phyloP scores from a whole-genome alignment of 2,888 invertebrate genomes.

The Elmis aenea region DNA sequence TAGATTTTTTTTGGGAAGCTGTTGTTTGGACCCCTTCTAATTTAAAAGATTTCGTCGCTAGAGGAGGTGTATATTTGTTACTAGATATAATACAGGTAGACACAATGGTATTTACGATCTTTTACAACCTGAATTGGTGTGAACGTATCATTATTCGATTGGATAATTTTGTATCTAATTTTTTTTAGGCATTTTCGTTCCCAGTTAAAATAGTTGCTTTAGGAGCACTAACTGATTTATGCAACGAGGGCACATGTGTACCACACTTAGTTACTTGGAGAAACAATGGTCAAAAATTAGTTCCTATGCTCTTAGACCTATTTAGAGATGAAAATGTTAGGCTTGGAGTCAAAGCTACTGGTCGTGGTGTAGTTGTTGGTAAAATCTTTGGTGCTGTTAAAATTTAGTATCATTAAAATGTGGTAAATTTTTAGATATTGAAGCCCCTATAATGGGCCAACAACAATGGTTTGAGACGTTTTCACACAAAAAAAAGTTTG shows the following conservation, averaged over 20 bases:
- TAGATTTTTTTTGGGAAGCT: conserved; percentile 46
- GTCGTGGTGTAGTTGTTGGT: conserved; percentile 41
- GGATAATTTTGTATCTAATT: not conserved
- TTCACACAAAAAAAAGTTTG: conserved; percentile 28
- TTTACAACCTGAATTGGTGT: no score
- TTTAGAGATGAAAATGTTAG: conserved; percentile 46
- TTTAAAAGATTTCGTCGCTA: conserved; percentile 37
- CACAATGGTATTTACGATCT: not conserved
- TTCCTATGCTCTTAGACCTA: conserved; percentile 41
- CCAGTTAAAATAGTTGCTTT: conserved; percentile 43
- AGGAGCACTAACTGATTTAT: conserved; percentile 44
- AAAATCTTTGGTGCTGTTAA: conserved; percentile 1
- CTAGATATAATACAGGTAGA: conserved; percentile 44
- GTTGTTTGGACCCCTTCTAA: conserved; percentile 31
- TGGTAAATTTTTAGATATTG: conserved; percentile 20
- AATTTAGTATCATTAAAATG: no score
- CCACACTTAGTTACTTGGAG: conserved; percentile 49
- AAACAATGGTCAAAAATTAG: conserved; percentile 34
- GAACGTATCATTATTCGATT: not conserved
- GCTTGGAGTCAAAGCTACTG: conserved; percentile 35
- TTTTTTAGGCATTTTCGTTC: conserved; percentile 31
- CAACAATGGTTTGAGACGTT: conserved; percentile 40
- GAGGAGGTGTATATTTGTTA: conserved; percentile 40
- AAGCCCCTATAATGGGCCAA: conserved; percentile 44
- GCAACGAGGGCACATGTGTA: conserved; percentile 37